phyloP scores from a whole-genome alignment of 2,113 vertebrate species.

The Perca flavescens region DNA sequence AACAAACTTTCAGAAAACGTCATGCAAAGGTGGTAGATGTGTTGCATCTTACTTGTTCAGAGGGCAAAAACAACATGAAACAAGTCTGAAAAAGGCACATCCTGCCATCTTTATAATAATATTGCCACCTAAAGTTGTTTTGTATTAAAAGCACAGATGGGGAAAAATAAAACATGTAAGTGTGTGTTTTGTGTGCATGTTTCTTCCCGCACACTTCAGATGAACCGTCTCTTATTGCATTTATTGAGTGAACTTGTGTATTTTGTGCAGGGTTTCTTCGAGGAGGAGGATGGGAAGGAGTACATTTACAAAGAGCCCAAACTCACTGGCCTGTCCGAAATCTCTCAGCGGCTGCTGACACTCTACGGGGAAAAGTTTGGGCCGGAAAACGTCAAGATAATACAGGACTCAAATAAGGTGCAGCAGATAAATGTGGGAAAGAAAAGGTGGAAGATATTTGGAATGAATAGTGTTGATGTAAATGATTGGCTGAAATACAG shows the following conservation, averaged over 20 bases:
- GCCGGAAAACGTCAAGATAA: slow-evolving; percentile 92
- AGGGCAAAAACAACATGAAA: background rate
- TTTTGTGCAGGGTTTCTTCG: slow-evolving; percentile 90
- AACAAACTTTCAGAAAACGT: background rate
- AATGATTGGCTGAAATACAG: background rate
- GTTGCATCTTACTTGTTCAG: background rate
- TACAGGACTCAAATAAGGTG: slow-evolving; percentile 98
- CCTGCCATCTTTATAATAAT: background rate
- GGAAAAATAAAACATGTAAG: background rate
- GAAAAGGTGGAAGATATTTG: background rate
- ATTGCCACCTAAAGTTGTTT: background rate
- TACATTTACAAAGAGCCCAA: slow-evolving; percentile 99
- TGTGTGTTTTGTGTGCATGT: background rate
- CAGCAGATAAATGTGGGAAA: background rate
- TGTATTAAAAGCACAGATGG: background rate
- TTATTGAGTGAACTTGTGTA: background rate
- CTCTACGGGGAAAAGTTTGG: slow-evolving; percentile 98
- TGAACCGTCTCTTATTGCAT: background rate
- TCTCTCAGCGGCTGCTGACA: slow-evolving; percentile 92
- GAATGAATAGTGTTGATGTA: background rate
- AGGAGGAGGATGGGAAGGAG: slow-evolving; percentile 97
- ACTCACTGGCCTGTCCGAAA: slow-evolving; percentile 94
- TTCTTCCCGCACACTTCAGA: background rate
- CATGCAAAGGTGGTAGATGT: background rate
- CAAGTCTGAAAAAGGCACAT: background rate